These are phyloP conservation scores for Lypha dubia DNA, from an alignment of 2,888 invertebrate species.

Conservation along the genomic window DNA sequence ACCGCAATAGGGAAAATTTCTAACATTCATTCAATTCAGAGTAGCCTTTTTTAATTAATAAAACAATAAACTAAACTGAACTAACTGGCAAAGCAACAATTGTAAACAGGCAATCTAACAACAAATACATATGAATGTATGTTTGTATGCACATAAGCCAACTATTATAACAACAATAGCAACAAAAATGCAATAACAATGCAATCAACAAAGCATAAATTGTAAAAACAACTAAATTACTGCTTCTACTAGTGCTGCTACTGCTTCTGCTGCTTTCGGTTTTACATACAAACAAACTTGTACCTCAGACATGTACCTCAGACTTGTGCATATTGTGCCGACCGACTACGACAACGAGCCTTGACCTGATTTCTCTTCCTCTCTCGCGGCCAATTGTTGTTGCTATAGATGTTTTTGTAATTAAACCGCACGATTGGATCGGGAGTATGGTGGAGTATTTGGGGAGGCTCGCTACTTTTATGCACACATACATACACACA, in stretches of 20 bases:
- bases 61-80: constrained; percentile 21
- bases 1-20: constrained; percentile 34
- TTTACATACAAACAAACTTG: constrained; percentile 26
- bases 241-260: constrained; percentile 82
- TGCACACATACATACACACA: background rate
- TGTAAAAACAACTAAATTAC: constrained; percentile 78
- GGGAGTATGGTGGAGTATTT: constrained; percentile 62
- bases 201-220: constrained; percentile 82
- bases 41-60: background rate
- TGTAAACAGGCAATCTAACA: constrained; percentile 37
- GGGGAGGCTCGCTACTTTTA: constrained; percentile 61
- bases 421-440: constrained; percentile 42
- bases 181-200: constrained; percentile 80
- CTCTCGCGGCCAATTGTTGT: constrained; percentile 81
- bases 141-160: constrained; percentile 14
- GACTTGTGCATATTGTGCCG: constrained; percentile 73
- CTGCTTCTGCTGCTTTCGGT: constrained; percentile 68
- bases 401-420: constrained; percentile 49
- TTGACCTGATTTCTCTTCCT: constrained; percentile 84
- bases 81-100: constrained; percentile 47
- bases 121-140: constrained; percentile 52
- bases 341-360: constrained; percentile 80
- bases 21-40: constrained; percentile 26
- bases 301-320: constrained; percentile 35
- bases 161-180: constrained; percentile 52